phyloP scores from a whole-genome alignment of 1,140 invertebrate species.

The Trypoxylus dichotomus region DNA sequence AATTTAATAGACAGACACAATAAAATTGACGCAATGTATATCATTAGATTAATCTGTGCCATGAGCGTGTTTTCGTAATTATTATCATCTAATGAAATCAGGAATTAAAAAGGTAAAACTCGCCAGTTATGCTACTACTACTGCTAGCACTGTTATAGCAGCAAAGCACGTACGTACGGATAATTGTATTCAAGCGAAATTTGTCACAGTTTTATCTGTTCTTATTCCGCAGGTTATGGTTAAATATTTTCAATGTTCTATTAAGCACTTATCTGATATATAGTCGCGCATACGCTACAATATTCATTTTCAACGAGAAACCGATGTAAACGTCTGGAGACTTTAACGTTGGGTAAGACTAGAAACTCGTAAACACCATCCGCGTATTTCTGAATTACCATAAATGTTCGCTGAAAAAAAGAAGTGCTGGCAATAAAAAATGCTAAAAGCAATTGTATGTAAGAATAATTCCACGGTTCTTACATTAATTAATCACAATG shows the following conservation, averaged over 20 bases:
- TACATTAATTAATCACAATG: conserved; percentile 17
- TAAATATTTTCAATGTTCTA: background rate
- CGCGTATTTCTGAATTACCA: conserved; percentile 1
- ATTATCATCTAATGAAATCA: too few relatives aligned
- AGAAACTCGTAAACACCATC: conserved; percentile 11
- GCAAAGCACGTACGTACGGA: background rate
- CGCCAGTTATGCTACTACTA: too few relatives aligned
- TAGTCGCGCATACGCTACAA: background rate
- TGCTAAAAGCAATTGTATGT: conserved; percentile 19
- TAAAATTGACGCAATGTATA: too few relatives aligned
- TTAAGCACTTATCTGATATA: background rate
- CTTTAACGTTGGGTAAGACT: conserved; percentile 4
- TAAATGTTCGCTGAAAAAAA: background rate
- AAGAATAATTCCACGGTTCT: conserved; percentile 6
- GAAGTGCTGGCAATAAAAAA: background rate
- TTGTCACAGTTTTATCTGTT: background rate
- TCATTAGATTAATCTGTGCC: too few relatives aligned
- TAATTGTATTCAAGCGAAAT: background rate
- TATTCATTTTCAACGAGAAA: background rate
- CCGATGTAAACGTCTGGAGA: background rate
- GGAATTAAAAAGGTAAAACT: too few relatives aligned
- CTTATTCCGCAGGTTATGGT: background rate
- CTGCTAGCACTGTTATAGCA: background rate
- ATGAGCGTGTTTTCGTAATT: too few relatives aligned
- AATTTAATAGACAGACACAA: too few relatives aligned